Conservation (phyloP, 2,888 invertebrate species). For the Eubasilissa splendida region DNA sequence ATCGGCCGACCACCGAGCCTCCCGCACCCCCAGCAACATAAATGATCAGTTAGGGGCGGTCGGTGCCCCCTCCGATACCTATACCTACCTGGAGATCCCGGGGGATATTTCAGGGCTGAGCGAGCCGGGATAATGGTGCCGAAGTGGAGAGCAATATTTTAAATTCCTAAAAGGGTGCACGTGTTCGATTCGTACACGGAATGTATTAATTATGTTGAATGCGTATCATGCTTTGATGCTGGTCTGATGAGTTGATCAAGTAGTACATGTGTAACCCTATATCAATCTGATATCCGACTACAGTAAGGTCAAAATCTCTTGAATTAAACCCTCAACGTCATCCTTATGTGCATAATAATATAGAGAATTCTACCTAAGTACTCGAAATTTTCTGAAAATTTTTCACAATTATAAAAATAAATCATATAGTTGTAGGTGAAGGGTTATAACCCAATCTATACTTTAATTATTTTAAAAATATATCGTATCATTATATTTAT, state of each 20-base stretch:
- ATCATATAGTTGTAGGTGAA: too few relatives aligned
- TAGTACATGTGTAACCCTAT: background rate
- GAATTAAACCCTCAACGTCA: too few relatives aligned
- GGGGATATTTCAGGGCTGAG: constrained; percentile 76
- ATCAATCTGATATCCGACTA: too few relatives aligned
- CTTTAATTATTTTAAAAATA: too few relatives aligned
- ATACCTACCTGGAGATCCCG: constrained; percentile 65
- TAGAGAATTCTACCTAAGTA: too few relatives aligned
- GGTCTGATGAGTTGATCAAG: background rate
- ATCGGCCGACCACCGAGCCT: background rate
- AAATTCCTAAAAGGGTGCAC: constrained; percentile 63
- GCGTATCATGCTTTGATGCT: constrained; percentile 21
- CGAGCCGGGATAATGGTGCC: constrained; percentile 75
- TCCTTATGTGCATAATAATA: too few relatives aligned
- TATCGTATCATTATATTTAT: too few relatives aligned
- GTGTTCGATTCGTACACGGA: constrained; percentile 26
- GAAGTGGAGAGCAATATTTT: constrained; percentile 76
- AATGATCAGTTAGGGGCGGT: constrained; percentile 40
- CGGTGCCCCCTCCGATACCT: constrained; percentile 5
- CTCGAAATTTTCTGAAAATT: too few relatives aligned
- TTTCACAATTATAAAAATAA: too few relatives aligned
- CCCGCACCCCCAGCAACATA: constrained; percentile 11
- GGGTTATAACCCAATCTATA: too few relatives aligned
- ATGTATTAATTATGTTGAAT: constrained; percentile 26
- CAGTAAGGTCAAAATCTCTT: too few relatives aligned